Evolutionary conservation across 92 coral and sea anemone genomes (phyloP).

Genomic region (Epizoanthus rinbou): DNA sequence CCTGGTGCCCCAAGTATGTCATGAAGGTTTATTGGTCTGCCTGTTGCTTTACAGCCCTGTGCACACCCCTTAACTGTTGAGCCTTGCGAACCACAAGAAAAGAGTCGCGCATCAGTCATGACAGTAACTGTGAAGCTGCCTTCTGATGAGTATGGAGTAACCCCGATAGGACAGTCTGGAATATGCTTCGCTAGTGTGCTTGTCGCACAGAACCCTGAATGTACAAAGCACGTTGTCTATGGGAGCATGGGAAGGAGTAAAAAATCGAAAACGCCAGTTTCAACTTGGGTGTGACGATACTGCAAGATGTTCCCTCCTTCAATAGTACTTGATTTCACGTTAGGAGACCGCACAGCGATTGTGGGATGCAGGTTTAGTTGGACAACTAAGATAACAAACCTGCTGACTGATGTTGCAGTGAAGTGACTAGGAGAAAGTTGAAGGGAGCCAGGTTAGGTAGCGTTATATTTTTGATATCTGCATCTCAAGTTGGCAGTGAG

Average conservation of each 20-base stretch:
- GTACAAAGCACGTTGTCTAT: slow-evolving; percentile 7
- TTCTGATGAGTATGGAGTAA: slow-evolving; percentile 55
- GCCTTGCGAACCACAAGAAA: slow-evolving; percentile 57
- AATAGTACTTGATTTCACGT: neutral
- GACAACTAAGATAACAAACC: too few relatives aligned
- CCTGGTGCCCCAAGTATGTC: neutral
- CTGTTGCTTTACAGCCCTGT: slow-evolving; percentile 33
- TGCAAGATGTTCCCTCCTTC: neutral
- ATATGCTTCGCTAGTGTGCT: slow-evolving; percentile 74
- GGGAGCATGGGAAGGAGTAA: neutral
- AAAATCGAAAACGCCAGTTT: slow-evolving; percentile 22
- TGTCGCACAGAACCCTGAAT: slow-evolving; percentile 36
- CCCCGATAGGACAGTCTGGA: slow-evolving; percentile 77
- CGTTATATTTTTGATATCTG: too few relatives aligned
- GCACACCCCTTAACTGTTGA: slow-evolving; percentile 65
- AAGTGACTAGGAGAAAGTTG: too few relatives aligned
- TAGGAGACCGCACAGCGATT: too few relatives aligned
- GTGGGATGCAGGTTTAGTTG: too few relatives aligned
- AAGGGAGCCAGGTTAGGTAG: too few relatives aligned
- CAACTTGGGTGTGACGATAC: slow-evolving; percentile 26
- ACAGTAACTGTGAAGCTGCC: slow-evolving; percentile 66
- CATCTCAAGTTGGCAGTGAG: too few relatives aligned
- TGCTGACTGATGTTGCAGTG: too few relatives aligned
- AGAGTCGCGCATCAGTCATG: slow-evolving; percentile 55
- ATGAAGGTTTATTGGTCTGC: neutral